These are phyloP conservation scores for Orchestes rusci DNA, from an alignment of 2,888 invertebrate genomes.

Conservation along the genomic window DNA sequence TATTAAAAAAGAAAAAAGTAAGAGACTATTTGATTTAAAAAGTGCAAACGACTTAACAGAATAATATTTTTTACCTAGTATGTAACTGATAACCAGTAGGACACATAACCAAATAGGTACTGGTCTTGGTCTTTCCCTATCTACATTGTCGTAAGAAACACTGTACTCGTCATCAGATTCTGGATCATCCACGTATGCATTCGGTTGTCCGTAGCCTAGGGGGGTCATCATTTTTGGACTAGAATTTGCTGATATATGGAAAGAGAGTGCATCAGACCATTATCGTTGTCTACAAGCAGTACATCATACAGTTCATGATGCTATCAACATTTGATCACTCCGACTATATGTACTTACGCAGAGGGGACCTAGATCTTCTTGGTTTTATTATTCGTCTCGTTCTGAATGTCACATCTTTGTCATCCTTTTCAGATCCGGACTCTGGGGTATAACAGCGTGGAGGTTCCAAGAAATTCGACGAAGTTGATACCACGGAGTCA, in stretches of 20 bases:
- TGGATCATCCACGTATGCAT: slow-evolving; percentile 53
- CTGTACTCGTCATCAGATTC: slow-evolving; percentile 48
- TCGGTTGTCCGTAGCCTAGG: slow-evolving; percentile 57
- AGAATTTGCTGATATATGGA: slow-evolving; percentile 35
- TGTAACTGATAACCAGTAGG: slow-evolving; percentile 77
- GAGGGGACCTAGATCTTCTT: slow-evolving; percentile 27
- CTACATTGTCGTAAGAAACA: slow-evolving; percentile 37
- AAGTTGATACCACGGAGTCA: slow-evolving; percentile 15
- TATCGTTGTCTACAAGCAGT: too few relatives aligned
- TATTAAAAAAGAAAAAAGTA: too few relatives aligned
- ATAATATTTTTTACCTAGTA: slow-evolving; percentile 13
- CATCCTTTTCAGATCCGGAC: slow-evolving; percentile 28
- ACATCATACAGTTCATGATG: too few relatives aligned
- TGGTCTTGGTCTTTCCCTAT: slow-evolving; percentile 52
- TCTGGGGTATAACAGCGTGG: slow-evolving; percentile 36
- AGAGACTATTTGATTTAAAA: too few relatives aligned
- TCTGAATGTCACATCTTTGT: slow-evolving; percentile 23
- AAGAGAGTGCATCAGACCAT: slow-evolving; percentile 3
- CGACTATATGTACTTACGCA: slow-evolving; percentile 24
- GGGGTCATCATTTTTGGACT: slow-evolving; percentile 63
- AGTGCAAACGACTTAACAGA: too few relatives aligned
- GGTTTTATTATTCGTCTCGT: slow-evolving; percentile 23
- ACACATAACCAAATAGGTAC: slow-evolving; percentile 89
- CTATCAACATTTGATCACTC: not conserved
- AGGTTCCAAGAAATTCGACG: slow-evolving; percentile 33